A percentile compares a stretch with the other conserved stretches of the same genome.
phyloP scores from a whole-genome alignment of 2,797 vertebrate genomes.

The Epinephelus coioides region DNA sequence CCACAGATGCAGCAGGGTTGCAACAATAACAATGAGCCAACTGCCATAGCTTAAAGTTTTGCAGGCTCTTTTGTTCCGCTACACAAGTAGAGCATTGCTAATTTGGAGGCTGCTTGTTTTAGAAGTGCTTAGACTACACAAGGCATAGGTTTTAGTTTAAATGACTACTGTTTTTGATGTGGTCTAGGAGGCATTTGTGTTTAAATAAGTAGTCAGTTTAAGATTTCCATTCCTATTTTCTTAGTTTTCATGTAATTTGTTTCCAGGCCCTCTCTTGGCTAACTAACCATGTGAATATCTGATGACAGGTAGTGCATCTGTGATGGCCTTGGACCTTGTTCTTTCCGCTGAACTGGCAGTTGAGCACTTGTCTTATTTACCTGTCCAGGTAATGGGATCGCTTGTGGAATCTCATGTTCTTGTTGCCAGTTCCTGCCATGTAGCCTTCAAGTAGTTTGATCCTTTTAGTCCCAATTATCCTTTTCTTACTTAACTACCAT shows the following conservation, averaged over 20 bases:
- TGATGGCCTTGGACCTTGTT: background rate
- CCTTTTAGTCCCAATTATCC: background rate
- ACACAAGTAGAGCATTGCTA: too few species aligned
- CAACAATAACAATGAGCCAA: too few species aligned
- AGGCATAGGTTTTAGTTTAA: background rate
- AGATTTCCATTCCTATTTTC: background rate
- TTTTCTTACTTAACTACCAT: background rate
- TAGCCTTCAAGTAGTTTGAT: background rate
- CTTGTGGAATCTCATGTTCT: background rate
- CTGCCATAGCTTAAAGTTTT: too few species aligned
- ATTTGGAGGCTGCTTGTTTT: too few species aligned
- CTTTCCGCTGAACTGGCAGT: background rate
- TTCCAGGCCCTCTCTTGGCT: background rate
- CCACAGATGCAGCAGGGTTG: too few species aligned
- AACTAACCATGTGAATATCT: background rate
- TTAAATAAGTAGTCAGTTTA: background rate
- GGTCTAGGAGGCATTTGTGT: background rate
- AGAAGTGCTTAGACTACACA: background rate
- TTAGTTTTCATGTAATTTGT: background rate
- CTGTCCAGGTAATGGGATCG: background rate
- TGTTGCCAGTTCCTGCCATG: conserved; percentile 1
- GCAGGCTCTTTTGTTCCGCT: too few species aligned
- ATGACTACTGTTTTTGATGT: background rate
- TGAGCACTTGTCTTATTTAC: background rate
- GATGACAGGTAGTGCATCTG: background rate